Conservation (phyloP, 2,797 vertebrate species). For the Amblyopsis hoosieri region DNA sequence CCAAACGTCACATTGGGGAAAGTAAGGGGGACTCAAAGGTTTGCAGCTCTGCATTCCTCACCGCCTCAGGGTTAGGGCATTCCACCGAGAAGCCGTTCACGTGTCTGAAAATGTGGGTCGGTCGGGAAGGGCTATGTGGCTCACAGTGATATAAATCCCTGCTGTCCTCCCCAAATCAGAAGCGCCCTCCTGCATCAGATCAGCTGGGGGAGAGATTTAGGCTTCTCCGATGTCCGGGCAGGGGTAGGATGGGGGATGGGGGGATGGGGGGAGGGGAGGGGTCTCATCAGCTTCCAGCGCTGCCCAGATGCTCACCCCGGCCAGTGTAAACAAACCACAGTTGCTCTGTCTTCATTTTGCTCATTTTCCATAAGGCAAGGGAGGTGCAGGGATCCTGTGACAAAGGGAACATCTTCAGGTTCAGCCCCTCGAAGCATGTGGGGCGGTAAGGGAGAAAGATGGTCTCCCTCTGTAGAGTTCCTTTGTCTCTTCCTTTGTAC, state of each 20-base stretch:
- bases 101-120: constrained; percentile 20
- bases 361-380: constrained; percentile 65
- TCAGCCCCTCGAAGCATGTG: constrained; percentile 34
- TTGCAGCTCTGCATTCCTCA: no score
- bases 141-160: constrained; percentile 39
- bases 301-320: constrained; percentile 55
- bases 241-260: constrained; percentile 40
- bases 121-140: constrained; percentile 21
- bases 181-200: constrained; percentile 60
- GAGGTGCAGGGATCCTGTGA: constrained; percentile 63
- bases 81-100: constrained; percentile 19
- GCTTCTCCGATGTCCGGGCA: constrained; percentile 64
- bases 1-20: background rate
- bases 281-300: constrained; percentile 55
- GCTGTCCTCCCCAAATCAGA: constrained; percentile 32
- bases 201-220: constrained; percentile 71
- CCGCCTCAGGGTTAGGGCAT: background rate
- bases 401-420: constrained; percentile 39
- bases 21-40: no score
- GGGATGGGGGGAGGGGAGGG: constrained; percentile 7
- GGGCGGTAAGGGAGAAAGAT: background rate
- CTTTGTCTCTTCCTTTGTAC: constrained; percentile 15
- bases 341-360: constrained; percentile 43
- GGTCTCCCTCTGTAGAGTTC: constrained; percentile 11
- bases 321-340: constrained; percentile 70